Evolutionary conservation across 2,797 vertebrate species (phyloP).

Genomic region (Pseudomugil tenellus): DNA sequence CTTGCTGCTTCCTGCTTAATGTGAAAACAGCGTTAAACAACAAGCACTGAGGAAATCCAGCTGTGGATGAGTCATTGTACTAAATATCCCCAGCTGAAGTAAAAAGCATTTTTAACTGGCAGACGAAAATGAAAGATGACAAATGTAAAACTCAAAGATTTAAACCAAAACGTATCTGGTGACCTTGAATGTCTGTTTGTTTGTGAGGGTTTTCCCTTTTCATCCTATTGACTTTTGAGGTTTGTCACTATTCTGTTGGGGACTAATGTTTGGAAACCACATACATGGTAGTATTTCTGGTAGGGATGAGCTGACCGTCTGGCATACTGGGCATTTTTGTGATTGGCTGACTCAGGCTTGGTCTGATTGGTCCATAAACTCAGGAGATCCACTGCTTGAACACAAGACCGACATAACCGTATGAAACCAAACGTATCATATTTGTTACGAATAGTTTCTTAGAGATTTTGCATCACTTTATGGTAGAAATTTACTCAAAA

Average conservation of each 20-base stretch:
- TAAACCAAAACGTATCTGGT: not conserved
- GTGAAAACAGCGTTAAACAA: not conserved
- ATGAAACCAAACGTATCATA: too few relatives aligned
- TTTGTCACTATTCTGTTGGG: constrained; percentile 1
- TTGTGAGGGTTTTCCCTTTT: not conserved
- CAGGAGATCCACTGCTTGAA: too few relatives aligned
- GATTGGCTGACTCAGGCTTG: too few relatives aligned
- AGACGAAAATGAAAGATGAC: not conserved
- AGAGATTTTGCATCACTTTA: too few relatives aligned
- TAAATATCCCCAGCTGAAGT: constrained; percentile 7
- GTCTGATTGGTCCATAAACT: too few relatives aligned
- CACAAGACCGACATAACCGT: too few relatives aligned
- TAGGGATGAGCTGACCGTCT: too few relatives aligned
- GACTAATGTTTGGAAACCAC: not conserved
- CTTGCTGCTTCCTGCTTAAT: constrained; percentile 13
- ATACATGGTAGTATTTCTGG: not conserved
- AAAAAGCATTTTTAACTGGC: not conserved
- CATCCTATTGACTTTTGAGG: not conserved
- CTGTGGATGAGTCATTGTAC: constrained; percentile 3
- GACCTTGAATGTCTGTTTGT: not conserved
- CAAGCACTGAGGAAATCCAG: constrained; percentile 8
- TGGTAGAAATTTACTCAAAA: too few relatives aligned
- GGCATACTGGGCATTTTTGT: too few relatives aligned
- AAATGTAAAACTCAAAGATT: not conserved
- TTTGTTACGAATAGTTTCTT: too few relatives aligned